These are phyloP conservation scores for Drosophila sproati DNA, from an alignment of 1,140 invertebrate species.

Conservation along the genomic window DNA sequence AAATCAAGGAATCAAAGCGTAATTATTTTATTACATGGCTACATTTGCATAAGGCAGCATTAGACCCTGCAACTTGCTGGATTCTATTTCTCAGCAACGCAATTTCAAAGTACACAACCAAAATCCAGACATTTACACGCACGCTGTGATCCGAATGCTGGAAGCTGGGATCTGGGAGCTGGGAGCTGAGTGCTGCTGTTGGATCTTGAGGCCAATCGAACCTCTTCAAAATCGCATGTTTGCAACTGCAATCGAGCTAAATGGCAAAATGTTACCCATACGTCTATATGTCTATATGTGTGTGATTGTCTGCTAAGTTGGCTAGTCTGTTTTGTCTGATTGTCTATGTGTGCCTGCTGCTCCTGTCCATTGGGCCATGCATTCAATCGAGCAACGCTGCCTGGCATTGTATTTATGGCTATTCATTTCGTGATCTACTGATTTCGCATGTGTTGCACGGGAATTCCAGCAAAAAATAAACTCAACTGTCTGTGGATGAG, in stretches of 20 bases:
- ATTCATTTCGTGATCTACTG: constrained; percentile 82
- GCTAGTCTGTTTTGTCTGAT: constrained; percentile 13
- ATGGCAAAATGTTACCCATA: constrained; percentile 75
- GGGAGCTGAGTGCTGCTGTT: constrained; percentile 36
- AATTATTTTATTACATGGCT: constrained; percentile 53
- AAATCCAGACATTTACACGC: constrained; percentile 53
- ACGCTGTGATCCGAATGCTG: constrained; percentile 30
- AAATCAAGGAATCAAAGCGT: constrained; percentile 37
- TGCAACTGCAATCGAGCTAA: constrained; percentile 80
- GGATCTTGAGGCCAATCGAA: constrained; percentile 68
- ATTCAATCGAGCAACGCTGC: constrained; percentile 16
- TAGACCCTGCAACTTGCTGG: constrained; percentile 33
- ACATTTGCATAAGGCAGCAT: constrained; percentile 65
- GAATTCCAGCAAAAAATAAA: constrained; percentile 60
- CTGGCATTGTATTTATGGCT: constrained; percentile 79
- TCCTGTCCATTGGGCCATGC: constrained; percentile 42
- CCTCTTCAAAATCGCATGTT: constrained; percentile 80
- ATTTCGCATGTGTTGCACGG: constrained; percentile 81
- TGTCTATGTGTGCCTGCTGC: constrained; percentile 23
- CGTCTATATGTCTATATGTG: constrained; percentile 66
- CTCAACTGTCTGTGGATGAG: constrained; percentile 6
- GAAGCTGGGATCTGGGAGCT: constrained; percentile 21
- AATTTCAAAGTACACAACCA: constrained; percentile 24
- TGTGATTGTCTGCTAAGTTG: constrained; percentile 22
- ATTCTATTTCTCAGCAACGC: constrained; percentile 68